phyloP scores from a whole-genome alignment of 2,888 invertebrate genomes.

The Luffia ferchaultella region DNA sequence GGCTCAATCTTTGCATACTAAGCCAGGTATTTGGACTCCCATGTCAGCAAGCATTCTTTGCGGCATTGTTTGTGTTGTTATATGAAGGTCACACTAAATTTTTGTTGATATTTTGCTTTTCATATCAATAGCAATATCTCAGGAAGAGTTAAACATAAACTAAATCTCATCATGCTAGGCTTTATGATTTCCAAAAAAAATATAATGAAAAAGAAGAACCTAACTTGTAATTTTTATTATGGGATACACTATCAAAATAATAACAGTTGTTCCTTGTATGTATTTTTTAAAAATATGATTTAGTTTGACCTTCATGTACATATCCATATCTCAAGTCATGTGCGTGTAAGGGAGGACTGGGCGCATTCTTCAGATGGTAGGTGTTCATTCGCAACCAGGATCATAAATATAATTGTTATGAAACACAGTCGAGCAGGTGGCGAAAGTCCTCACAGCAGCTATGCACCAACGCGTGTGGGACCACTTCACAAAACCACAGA shows the following conservation, averaged over 20 bases:
- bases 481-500: conserved; percentile 99
- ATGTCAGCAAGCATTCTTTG: too few relatives aligned
- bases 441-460: conserved; percentile 95
- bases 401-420: conserved; percentile 16
- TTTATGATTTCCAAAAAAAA: too few relatives aligned
- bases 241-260: neutral
- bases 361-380: neutral
- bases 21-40: neutral
- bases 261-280: neutral
- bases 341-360: neutral
- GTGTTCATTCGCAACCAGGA: neutral
- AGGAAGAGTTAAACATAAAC: too few relatives aligned
- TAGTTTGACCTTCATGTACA: neutral
- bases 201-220: too few relatives aligned
- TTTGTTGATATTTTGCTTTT: neutral
- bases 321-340: neutral
- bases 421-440: conserved; percentile 96
- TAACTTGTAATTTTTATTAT: too few relatives aligned
- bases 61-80: too few relatives aligned
- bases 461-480: conserved; percentile 99
- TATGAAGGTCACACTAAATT: neutral
- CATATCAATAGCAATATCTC: too few relatives aligned
- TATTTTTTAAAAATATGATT: neutral
- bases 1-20: too few relatives aligned
- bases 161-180: too few relatives aligned